phyloP scores from a whole-genome alignment of 2,888 invertebrate genomes.

The Meandrusa payeni region DNA sequence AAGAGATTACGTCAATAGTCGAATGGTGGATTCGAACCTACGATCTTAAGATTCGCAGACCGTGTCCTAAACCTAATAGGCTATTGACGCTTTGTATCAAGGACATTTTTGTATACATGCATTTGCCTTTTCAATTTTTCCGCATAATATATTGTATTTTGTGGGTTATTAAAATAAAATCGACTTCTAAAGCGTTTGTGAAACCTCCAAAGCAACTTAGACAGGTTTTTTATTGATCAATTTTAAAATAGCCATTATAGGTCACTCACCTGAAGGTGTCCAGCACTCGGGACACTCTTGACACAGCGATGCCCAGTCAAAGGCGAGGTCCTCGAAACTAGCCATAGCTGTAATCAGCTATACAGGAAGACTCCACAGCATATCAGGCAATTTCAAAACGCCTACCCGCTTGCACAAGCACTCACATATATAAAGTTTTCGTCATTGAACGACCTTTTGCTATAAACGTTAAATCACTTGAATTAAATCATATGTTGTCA shows the following conservation, averaged over 20 bases:
- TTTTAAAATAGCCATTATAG: no score
- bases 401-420: slow-evolving; percentile 49
- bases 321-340: slow-evolving; percentile 82
- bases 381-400: slow-evolving; percentile 37
- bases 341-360: slow-evolving; percentile 76
- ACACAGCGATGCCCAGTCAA: slow-evolving; percentile 84
- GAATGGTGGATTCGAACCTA: no score
- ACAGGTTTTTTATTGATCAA: no score
- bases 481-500: slow-evolving; percentile 41
- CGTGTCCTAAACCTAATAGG: no score
- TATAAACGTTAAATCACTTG: slow-evolving; percentile 26
- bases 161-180: neutral
- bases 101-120: no score
- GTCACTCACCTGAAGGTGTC: slow-evolving; percentile 81
- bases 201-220: no score
- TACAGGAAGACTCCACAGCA: slow-evolving; percentile 46
- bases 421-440: slow-evolving; percentile 36
- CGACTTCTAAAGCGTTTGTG: no score
- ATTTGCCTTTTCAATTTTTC: no score
- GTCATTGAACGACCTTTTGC: slow-evolving; percentile 29
- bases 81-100: no score
- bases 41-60: no score
- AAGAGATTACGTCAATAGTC: no score
- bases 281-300: slow-evolving; percentile 83
- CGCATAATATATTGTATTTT: no score